phyloP scores from a whole-genome alignment of 1,140 invertebrate species.

The Sycobia sp. region DNA sequence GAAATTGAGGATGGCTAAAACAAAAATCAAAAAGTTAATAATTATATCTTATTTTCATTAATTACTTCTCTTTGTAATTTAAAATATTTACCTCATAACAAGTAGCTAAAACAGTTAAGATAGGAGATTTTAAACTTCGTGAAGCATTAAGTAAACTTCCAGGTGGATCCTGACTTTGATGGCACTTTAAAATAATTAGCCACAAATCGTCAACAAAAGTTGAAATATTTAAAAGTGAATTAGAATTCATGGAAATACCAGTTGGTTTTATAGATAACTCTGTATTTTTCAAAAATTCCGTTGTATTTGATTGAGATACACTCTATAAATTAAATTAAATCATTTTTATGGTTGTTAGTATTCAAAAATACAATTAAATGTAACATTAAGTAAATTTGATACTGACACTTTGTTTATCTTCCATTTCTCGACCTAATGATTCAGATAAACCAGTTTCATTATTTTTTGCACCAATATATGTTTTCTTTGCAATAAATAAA shows the following conservation, averaged over 20 bases:
- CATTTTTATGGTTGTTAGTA: too few species aligned
- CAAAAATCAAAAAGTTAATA: slow-evolving; percentile 8
- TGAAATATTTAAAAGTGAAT: background rate
- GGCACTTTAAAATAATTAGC: slow-evolving; percentile 68
- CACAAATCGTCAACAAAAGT: slow-evolving; percentile 61
- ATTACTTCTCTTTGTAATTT: background rate
- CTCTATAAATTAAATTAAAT: too few species aligned
- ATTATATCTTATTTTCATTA: background rate
- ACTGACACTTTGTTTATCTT: slow-evolving; percentile 34
- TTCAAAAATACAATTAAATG: background rate
- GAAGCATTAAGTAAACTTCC: slow-evolving; percentile 66
- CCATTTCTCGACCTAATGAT: slow-evolving; percentile 35
- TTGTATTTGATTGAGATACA: slow-evolving; percentile 28
- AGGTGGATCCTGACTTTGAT: slow-evolving; percentile 71
- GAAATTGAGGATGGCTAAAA: slow-evolving; percentile 69
- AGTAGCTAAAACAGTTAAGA: slow-evolving; percentile 69
- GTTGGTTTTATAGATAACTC: background rate
- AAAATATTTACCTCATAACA: slow-evolving; percentile 67
- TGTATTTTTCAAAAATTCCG: background rate
- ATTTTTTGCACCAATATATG: slow-evolving; percentile 33
- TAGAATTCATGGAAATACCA: background rate
- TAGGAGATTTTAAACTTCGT: slow-evolving; percentile 61
- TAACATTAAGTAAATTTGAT: slow-evolving; percentile 6
- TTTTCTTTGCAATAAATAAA: slow-evolving; percentile 6
- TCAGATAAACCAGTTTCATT: slow-evolving; percentile 33